A percentile compares a stretch with the other conserved stretches of the same genome.
Evolutionary conservation across 2,113 vertebrate genomes (phyloP).

Genomic region (Jacana jacana): DNA sequence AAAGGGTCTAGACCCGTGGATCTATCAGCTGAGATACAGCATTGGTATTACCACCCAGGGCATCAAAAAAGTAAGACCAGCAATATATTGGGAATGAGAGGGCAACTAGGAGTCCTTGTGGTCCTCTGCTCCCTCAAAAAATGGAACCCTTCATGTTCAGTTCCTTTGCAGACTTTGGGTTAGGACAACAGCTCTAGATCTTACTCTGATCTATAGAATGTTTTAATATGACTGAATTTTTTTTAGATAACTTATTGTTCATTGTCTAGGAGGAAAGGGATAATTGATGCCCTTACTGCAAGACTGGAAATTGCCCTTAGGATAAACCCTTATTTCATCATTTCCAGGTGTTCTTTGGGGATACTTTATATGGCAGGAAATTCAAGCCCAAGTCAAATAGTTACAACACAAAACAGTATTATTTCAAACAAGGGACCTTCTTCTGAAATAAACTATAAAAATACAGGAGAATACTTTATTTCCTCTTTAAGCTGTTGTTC

Average conservation of each 20-base stretch:
- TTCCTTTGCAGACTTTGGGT: background rate
- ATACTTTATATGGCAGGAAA: background rate
- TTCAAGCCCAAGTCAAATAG: background rate
- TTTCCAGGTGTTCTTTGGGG: background rate
- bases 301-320: background rate
- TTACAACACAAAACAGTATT: background rate
- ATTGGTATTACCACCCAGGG: background rate
- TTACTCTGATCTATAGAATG: background rate
- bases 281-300: background rate
- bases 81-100: background rate
- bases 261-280: background rate
- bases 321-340: background rate
- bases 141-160: background rate
- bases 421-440: background rate
- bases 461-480: background rate
- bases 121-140: background rate
- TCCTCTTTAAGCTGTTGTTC: conserved; percentile 18
- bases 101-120: background rate
- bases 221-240: background rate
- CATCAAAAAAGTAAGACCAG: background rate
- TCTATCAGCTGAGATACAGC: background rate
- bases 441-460: background rate
- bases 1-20: background rate
- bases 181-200: background rate
- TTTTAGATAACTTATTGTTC: background rate